These are phyloP conservation scores for Pterophyllum scalare DNA, from an alignment of 2,113 vertebrate genomes.

Conservation along the genomic window DNA sequence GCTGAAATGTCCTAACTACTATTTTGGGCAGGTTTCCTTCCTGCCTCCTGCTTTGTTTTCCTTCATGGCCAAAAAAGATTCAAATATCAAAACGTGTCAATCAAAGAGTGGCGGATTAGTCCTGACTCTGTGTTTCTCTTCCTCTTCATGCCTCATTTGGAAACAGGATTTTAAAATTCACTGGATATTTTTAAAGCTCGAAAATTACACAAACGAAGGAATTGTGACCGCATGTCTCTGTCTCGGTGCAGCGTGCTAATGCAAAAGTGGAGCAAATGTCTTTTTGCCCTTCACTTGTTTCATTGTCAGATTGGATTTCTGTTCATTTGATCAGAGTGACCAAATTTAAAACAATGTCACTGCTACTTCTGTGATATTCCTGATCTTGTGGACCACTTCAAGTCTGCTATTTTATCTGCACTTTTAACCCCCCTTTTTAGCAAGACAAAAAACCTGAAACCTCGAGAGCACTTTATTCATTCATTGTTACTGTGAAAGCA, in stretches of 20 bases:
- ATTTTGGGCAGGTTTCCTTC: conserved; percentile 46
- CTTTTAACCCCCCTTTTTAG: not conserved
- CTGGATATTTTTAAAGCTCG: not conserved
- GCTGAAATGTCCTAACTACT: conserved; percentile 25
- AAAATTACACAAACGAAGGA: not conserved
- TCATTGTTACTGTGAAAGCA: not conserved
- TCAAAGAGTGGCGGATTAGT: conserved; percentile 2
- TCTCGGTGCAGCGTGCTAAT: not conserved
- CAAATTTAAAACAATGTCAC: not conserved
- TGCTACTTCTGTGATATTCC: not conserved
- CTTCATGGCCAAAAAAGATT: conserved; percentile 17
- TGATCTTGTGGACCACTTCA: accelerated
- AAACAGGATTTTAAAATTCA: conserved; percentile 17
- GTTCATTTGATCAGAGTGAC: not conserved
- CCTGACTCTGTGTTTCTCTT: not conserved
- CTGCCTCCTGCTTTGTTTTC: conserved; percentile 43
- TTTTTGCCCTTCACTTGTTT: not conserved
- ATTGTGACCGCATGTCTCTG: not conserved
- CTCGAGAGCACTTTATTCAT: not conserved
- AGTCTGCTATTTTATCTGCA: not conserved
- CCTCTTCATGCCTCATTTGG: not conserved
- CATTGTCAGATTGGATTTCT: not conserved
- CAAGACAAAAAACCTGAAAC: not conserved
- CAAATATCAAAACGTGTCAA: conserved; percentile 8
- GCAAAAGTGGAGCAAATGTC: not conserved